phyloP scores from a whole-genome alignment of 2,888 invertebrate genomes.

The Hypomecis punctinalis region DNA sequence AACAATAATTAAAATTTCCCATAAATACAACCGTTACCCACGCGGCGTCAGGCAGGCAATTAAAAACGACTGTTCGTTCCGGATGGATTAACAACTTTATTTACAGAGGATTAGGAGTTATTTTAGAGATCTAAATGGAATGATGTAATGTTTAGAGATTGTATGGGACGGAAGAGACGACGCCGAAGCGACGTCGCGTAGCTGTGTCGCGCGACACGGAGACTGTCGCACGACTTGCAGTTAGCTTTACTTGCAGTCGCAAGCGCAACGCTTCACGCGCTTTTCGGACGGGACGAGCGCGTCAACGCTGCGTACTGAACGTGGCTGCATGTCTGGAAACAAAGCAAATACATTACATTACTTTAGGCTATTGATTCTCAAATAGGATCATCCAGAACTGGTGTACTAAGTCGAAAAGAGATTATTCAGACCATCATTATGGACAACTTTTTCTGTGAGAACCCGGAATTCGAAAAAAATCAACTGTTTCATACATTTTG shows the following conservation, averaged over 20 bases:
- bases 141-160: slow-evolving; percentile 51
- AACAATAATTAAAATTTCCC: slow-evolving; percentile 64
- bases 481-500: no score
- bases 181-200: slow-evolving; percentile 35
- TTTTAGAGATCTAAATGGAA: slow-evolving; percentile 36
- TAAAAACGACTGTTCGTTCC: slow-evolving; percentile 62
- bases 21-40: slow-evolving; percentile 56
- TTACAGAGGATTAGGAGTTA: slow-evolving; percentile 63
- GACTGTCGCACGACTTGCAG: slow-evolving; percentile 7
- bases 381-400: no score
- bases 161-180: slow-evolving; percentile 58
- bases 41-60: slow-evolving; percentile 53
- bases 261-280: slow-evolving; percentile 90
- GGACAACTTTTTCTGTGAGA: no score
- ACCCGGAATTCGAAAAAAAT: no score
- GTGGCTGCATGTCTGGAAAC: slow-evolving; percentile 91
- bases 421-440: no score
- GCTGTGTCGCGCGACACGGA: slow-evolving; percentile 28
- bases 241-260: slow-evolving; percentile 87
- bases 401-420: no score
- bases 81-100: slow-evolving; percentile 69
- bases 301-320: slow-evolving; percentile 87
- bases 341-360: slow-evolving; percentile 31
- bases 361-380: no score
- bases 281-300: slow-evolving; percentile 83